phyloP scores from a whole-genome alignment of 2,113 vertebrate species.

The Catharus fuscescens region DNA sequence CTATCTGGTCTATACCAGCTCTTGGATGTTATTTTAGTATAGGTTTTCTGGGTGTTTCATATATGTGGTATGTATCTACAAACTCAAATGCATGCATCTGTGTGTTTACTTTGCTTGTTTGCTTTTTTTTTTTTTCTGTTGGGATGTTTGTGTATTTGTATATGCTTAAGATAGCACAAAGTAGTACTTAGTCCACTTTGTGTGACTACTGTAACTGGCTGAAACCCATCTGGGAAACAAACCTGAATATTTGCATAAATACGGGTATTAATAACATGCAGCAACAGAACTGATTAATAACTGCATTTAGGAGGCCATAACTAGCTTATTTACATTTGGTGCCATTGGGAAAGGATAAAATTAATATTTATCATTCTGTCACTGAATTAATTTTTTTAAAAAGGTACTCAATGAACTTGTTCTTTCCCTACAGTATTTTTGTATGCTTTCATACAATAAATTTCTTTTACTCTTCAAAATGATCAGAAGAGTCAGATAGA shows the following conservation, averaged over 20 bases:
- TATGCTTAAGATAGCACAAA: not conserved
- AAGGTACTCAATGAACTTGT: not conserved
- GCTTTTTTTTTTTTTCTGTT: not conserved
- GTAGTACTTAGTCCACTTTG: not conserved
- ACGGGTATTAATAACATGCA: conserved; percentile 20
- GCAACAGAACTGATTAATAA: conserved; percentile 68
- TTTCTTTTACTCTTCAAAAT: not conserved
- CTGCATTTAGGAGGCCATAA: conserved; percentile 29
- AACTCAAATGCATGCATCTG: rapidly evolving
- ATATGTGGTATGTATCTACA: not conserved
- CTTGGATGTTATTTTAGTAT: not conserved
- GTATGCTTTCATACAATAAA: not conserved
- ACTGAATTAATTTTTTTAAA: conserved; percentile 47
- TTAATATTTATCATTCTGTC: conserved; percentile 52
- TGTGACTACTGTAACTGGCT: conserved; percentile 23
- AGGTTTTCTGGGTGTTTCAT: not conserved
- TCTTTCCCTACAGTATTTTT: not conserved
- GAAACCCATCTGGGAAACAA: conserved; percentile 39
- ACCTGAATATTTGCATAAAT: conserved; percentile 50
- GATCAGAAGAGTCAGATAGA: not conserved
- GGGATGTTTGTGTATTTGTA: not conserved
- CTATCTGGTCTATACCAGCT: not conserved
- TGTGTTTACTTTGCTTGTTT: not conserved
- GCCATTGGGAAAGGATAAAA: conserved; percentile 43
- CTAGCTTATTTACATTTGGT: conserved; percentile 67